These are phyloP conservation scores for Sparus aurata DNA, from an alignment of 2,797 vertebrate species.

Conservation along the genomic window DNA sequence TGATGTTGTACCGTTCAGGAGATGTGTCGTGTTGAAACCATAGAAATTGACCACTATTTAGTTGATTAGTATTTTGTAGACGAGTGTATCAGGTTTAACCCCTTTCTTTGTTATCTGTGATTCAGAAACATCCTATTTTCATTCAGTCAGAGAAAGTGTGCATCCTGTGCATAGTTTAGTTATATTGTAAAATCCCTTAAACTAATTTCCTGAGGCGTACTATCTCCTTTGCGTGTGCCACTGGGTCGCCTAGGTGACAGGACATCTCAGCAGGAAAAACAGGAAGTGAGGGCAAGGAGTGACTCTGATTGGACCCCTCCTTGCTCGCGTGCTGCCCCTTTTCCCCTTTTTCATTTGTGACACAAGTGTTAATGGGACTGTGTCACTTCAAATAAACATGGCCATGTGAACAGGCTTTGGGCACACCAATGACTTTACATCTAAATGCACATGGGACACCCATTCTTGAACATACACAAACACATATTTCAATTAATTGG, in stretches of 20 bases:
- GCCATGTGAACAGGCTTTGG: background rate
- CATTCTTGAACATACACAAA: background rate
- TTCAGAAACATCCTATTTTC: too few relatives aligned
- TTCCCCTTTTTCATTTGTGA: slow-evolving; percentile 71
- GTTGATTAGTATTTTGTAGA: too few relatives aligned
- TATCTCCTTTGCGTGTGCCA: too few relatives aligned
- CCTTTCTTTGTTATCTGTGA: too few relatives aligned
- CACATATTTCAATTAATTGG: background rate
- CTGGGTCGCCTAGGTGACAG: slow-evolving; percentile 78
- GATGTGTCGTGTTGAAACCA: too few relatives aligned
- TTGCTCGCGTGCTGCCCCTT: slow-evolving; percentile 70
- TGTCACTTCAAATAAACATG: slow-evolving; percentile 68
- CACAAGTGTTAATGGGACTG: slow-evolving; percentile 54
- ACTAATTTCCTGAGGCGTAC: too few relatives aligned
- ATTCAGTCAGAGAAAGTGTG: too few relatives aligned
- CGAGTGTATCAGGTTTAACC: too few relatives aligned
- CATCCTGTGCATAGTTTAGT: too few relatives aligned
- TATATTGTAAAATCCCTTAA: too few relatives aligned
- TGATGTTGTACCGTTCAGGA: too few relatives aligned
- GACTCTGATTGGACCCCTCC: slow-evolving; percentile 85
- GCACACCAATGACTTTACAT: background rate
- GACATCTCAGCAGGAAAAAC: slow-evolving; percentile 84
- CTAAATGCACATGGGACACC: background rate
- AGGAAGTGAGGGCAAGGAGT: slow-evolving; percentile 83
- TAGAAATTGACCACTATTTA: too few relatives aligned